Evolutionary conservation across 2,797 vertebrate genomes (phyloP).

Genomic region (Semotilus atromaculatus): DNA sequence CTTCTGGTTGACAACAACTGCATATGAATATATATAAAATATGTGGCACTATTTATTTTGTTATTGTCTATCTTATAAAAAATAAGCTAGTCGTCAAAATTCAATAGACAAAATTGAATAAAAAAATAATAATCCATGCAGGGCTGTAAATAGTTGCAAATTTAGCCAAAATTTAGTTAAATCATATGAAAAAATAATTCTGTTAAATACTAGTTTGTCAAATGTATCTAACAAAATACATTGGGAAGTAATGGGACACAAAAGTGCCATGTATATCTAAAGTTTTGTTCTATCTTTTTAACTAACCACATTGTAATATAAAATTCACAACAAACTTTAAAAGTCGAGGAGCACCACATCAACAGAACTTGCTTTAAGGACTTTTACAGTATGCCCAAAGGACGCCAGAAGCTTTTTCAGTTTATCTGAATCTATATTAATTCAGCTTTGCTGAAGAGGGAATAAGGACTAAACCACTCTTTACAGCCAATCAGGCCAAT

Average conservation of each 20-base stretch:
- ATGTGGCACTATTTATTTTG: not conserved
- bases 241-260: not conserved
- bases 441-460: constrained; percentile 37
- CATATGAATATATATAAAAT: not conserved
- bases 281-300: not conserved
- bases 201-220: not conserved
- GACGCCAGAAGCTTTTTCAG: constrained; percentile 22
- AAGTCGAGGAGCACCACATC: not conserved
- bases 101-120: not conserved
- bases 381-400: constrained; percentile 33
- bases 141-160: not conserved
- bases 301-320: constrained; percentile 8
- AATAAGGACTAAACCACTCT: constrained; percentile 39
- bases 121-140: not conserved
- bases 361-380: constrained; percentile 18
- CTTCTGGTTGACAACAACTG: constrained; percentile 10
- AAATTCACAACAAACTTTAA: constrained; percentile 14
- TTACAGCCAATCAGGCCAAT: constrained; percentile 36
- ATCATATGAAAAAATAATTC: not conserved
- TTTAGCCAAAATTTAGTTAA: not conserved
- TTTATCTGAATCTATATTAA: constrained; percentile 34
- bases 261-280: not conserved
- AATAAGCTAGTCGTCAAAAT: not conserved
- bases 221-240: not conserved
- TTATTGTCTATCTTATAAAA: not conserved